Evolutionary conservation across 2,797 vertebrate species (phyloP), one percentile per base, ranked within the genome.

Genomic region (Eulemur rubriventer): DNA sequence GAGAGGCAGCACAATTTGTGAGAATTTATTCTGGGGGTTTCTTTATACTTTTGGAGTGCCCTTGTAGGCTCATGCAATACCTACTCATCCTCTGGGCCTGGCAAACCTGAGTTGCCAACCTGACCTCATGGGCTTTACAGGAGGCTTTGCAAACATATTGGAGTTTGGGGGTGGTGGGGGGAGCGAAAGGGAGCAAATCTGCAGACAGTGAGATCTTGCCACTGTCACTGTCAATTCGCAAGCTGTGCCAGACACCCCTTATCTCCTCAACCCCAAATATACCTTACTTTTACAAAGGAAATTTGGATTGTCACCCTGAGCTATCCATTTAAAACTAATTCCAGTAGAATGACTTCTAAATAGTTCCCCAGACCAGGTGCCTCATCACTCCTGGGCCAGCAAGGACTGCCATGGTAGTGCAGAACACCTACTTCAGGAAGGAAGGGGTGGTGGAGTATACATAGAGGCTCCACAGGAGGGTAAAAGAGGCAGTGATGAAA

Each of bases 11-110:
- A 14, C 0, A 1, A 65, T n/a, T 76, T 79, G 1, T 83, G 90
- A 75, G 38, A 85, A 79, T 95, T 59, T 85, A 59, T 61, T 95
- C 59, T 38, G 50, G 4, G 50, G 69, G 41, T 76, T 73, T 67
- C 63, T 85, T 82, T 76, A 81, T 79, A 55, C n/a, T 59, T 89
- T 48, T 48, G n/a, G 46, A n/a, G 85, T 95, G 79, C 85, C 9
- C 17, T 92, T 72, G 59, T 59, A 96, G 24, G 12, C 22, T 89
- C 35, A 76, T 38, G 89, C 67, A 76, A 89, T 57, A 89, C 20
- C 24, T 50, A 3, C 38, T 94, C 17, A 79, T 17, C 8, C 9
- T 17, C 8, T 78, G 4, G 1, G 8, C 18, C 3, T 59, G 10
- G 13, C 67, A 72, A 26, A 50, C 17, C 13, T 52, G 30, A 38